Evolutionary conservation across 2,888 invertebrate genomes (phyloP).

Genomic region (Hypena proboscidalis): DNA sequence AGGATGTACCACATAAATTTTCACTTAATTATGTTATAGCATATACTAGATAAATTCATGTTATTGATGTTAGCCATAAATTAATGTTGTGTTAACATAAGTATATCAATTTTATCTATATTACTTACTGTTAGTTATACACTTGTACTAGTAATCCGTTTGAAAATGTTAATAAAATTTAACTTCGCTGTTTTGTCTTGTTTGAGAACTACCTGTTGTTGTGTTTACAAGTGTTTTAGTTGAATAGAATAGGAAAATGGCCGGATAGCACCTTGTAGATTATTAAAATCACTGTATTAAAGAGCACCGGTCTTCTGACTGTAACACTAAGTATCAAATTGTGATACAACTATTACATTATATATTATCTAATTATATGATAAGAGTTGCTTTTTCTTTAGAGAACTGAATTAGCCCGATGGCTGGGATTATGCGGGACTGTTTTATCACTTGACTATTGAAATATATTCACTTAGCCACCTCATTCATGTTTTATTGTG

Average conservation of each 20-base stretch:
- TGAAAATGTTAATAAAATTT: no score
- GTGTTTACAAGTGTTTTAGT: no score
- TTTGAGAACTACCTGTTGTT: no score
- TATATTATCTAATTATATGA: slow-evolving; percentile 40
- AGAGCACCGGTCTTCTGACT: slow-evolving; percentile 53
- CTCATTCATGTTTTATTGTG: background rate
- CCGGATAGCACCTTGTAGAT: slow-evolving; percentile 71
- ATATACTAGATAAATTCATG: no score
- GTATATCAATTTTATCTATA: slow-evolving; percentile 23
- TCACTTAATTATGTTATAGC: slow-evolving; percentile 30
- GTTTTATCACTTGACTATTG: no score
- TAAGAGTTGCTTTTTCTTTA: slow-evolving; percentile 69
- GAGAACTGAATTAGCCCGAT: slow-evolving; percentile 51
- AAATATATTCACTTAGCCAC: background rate
- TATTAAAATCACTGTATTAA: slow-evolving; percentile 56
- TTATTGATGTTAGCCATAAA: no score
- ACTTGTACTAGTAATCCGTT: no score
- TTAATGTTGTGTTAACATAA: slow-evolving; percentile 33
- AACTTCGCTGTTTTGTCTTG: no score
- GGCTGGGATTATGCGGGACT: slow-evolving; percentile 61
- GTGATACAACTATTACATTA: slow-evolving; percentile 27
- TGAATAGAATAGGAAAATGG: slow-evolving; percentile 24
- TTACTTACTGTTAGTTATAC: slow-evolving; percentile 30
- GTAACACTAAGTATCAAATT: slow-evolving; percentile 46
- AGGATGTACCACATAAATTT: slow-evolving; percentile 27